A percentile compares a stretch with the other conserved stretches of the same genome.
phyloP scores from a whole-genome alignment of 1,140 invertebrate genomes.

The Drosophila parvula region DNA sequence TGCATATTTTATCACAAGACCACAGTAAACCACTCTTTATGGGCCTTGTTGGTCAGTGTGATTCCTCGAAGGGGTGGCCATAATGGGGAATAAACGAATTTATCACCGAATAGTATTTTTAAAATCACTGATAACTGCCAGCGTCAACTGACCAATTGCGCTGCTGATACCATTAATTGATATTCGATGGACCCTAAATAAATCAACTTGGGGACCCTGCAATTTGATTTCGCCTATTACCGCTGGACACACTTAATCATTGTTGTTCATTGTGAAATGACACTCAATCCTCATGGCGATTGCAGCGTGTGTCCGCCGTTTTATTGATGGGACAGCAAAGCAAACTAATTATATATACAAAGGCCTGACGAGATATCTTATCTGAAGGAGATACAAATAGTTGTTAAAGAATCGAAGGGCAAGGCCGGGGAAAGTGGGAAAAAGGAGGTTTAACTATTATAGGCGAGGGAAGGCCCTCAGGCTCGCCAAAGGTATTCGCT shows the following conservation, averaged over 20 bases:
- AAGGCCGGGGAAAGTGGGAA: background rate
- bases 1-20: conserved; percentile 40
- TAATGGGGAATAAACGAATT: conserved; percentile 22
- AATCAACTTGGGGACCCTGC: conserved; percentile 30
- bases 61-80: conserved; percentile 36
- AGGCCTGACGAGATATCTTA: conserved; percentile 16
- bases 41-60: conserved; percentile 50
- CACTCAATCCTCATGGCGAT: conserved; percentile 21
- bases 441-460: background rate
- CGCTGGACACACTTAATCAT: conserved; percentile 37
- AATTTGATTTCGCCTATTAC: conserved; percentile 44
- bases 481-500: too few species aligned
- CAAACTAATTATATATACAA: conserved; percentile 20
- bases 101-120: conserved; percentile 46
- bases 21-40: conserved; percentile 16
- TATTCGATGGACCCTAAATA: conserved; percentile 52
- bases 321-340: conserved; percentile 31
- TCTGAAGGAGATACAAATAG: conserved; percentile 8
- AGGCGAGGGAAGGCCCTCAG: background rate
- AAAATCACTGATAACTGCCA: conserved; percentile 61
- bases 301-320: conserved; percentile 23
- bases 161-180: conserved; percentile 52
- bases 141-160: conserved; percentile 58
- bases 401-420: conserved; percentile 1
- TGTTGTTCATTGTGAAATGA: conserved; percentile 37